These are phyloP conservation scores for Hymenopus coronatus DNA, from an alignment of 2,888 invertebrate species.

Conservation along the genomic window DNA sequence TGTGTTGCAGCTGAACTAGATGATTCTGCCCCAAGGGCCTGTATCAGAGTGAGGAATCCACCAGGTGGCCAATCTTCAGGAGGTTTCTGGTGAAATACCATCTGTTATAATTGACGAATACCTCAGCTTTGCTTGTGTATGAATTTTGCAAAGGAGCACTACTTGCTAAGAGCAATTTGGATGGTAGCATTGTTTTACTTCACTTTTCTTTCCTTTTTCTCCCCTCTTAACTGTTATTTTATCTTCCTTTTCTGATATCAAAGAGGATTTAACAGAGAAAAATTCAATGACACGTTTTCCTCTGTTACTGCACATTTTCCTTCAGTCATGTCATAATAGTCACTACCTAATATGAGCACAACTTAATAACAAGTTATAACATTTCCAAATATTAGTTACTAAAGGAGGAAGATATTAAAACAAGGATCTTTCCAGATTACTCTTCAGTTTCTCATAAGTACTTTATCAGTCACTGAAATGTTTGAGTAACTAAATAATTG, in stretches of 20 bases:
- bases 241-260: background rate
- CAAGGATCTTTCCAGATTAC: background rate
- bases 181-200: background rate
- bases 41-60: constrained; percentile 83
- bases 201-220: background rate
- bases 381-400: background rate
- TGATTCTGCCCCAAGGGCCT: constrained; percentile 62
- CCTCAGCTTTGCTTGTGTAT: background rate
- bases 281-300: background rate
- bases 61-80: constrained; percentile 86
- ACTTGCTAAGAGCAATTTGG: background rate
- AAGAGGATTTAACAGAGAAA: background rate
- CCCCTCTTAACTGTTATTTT: background rate
- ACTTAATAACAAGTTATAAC: background rate
- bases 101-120: background rate
- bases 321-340: background rate
- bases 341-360: background rate
- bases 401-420: background rate
- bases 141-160: background rate
- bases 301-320: background rate
- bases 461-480: too few relatives aligned
- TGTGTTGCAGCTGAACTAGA: constrained; percentile 44
- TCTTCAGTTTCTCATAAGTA: background rate
- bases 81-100: constrained; percentile 71
- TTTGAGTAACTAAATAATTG: too few relatives aligned